Base-by-base conservation (phyloP, 2,888 invertebrate genomes). In the Odontothrips loti region DNA sequence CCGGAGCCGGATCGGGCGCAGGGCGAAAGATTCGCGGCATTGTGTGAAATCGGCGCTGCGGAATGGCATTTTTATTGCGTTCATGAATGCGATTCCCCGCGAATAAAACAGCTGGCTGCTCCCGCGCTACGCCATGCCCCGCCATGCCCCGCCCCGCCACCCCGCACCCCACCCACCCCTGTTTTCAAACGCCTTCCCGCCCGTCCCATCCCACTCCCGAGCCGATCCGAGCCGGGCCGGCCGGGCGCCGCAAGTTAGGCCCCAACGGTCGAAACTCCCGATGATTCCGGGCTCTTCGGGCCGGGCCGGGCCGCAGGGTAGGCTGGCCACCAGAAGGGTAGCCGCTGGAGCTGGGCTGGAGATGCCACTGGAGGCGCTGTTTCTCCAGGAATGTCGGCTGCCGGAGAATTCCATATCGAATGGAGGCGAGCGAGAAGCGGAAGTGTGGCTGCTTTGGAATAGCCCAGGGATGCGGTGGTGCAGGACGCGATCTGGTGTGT, bases 1-100 rank as follows among this genome's bases (percentile, higher is more conserved):
- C 58, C 34, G 3, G 34, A 43, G 34, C 6, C 34, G 34, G 34
- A 43, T 43, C 34, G 34, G 34, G 20, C 17, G 58, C 58, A 20
- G 20, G 58, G 58, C 58, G 20, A 58, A 58, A 58, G 58, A 58
- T 75, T 27, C 68, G 68, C 23, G 68, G 68, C 68, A 75, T 75
- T 75, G 68, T 75, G 68, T 75, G 68, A 27, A 75, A 75, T 75
- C 68, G 68, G 27, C 68, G 68, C 68, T 11, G 23, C 68, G 68
- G 68, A 75, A 75, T 75, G 68, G 68, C 68, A 75, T 75, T 75
- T 75, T 75, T 75, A 75, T 75, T 75, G 68, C 68, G 68, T 75
- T 75, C 68, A 75, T 75, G 68, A 75, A 75, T 75, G 68, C 68
- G 68, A 75, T 75, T 58, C 68, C 68, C 27, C 68, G 23, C 68